Evolutionary conservation across 2,113 vertebrate species (phyloP), one percentile per base, ranked within the genome.

Genomic region (Nymphicus hollandicus): DNA sequence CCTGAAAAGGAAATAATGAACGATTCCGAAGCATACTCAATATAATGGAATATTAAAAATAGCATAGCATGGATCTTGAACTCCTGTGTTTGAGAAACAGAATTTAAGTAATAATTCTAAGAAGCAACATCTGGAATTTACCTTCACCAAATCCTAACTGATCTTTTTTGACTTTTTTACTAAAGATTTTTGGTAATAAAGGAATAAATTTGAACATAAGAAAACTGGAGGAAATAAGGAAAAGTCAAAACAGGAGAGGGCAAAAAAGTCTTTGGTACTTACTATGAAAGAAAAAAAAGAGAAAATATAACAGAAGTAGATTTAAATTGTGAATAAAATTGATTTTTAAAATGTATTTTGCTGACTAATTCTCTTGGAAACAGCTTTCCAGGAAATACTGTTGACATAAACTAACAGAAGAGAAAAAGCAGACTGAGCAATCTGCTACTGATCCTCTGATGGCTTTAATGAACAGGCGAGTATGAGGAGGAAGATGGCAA

Each of bases 321-420:
- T n/a, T 47, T 35, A 37, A 88, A 63, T 7, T 58, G 29, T 19
- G 1, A 46, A 61, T 58, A 79, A n/a, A 25, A 0, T 1, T 3
- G 3, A 9, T 39, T 50, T 72, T 60, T 63, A 28, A 41, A 46
- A 37, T 0, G 2, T 18, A 39, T 17, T 88, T 81, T 58, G 29
- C 9, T 2, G 4, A 47, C 47, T 56, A 52, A 77, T 46, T 61
- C 25, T 72, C 16, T 49, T 10, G 10, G 56, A 14, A 64, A 29
- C 9, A 71, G 7, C 13, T 66, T 76, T 81, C 29, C 28, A 56
- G 37, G 8, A 61, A 81, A 81, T 43, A 37, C 7, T 25, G 16
- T 13, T 49, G 58, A 43, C 29, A 64, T 72, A 79, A 77, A 47
- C 11, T 50, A 27, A 29, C 22, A 85, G 50, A 39, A 7, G 11